These are phyloP conservation scores for Oceanodroma leucorhoa DNA, from an alignment of 2,797 vertebrate genomes.

Conservation along the genomic window DNA sequence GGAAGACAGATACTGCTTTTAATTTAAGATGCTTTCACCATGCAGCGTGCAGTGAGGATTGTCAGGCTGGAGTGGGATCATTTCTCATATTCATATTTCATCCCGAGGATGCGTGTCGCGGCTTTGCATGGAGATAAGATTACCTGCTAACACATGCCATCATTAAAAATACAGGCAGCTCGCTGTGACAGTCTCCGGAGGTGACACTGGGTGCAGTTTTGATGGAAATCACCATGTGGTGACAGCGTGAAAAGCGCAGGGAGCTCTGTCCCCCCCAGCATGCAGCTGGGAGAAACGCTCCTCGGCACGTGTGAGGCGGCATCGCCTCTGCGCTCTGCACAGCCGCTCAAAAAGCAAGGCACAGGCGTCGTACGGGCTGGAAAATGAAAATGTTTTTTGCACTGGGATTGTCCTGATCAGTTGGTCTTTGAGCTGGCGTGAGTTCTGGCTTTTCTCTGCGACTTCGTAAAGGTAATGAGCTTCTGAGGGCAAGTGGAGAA, in stretches of 20 bases:
- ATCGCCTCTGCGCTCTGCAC: accelerated
- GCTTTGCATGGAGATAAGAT: neutral
- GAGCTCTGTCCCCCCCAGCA: accelerated
- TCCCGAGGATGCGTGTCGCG: accelerated
- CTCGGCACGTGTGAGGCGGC: accelerated
- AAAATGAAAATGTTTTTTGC: neutral
- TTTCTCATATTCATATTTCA: neutral
- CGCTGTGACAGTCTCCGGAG: neutral
- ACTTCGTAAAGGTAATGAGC: neutral
- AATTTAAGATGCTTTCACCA: neutral
- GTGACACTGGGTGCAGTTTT: neutral
- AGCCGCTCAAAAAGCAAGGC: neutral
- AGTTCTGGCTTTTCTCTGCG: neutral
- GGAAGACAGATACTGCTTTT: neutral
- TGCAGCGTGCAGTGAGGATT: accelerated
- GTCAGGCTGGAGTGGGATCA: neutral
- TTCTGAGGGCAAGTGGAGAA: neutral
- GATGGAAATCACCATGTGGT: neutral
- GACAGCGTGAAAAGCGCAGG: neutral
- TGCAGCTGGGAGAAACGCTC: neutral
- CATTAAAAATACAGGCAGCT: neutral
- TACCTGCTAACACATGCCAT: neutral
- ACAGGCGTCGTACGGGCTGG: accelerated
- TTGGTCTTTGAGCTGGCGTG: neutral
- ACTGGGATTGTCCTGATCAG: accelerated